Conservation (phyloP, 2,888 invertebrate genomes). For the Drosophila fulvimacula region DNA sequence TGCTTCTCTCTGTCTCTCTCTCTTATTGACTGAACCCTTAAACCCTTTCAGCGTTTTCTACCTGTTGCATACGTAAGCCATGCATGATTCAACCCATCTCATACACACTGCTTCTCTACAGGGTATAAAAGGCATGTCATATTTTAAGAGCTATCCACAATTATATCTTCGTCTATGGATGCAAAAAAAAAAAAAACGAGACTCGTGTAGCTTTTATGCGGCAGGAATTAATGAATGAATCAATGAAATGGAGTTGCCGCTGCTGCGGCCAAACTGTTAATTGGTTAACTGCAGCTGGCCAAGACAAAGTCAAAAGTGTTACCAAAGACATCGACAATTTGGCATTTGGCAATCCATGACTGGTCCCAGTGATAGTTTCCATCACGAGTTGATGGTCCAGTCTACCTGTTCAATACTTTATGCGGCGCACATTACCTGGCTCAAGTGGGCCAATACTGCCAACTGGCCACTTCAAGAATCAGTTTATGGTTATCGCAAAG, state of each 20-base stretch:
- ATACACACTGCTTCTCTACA: background rate
- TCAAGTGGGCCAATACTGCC: slow-evolving; percentile 17
- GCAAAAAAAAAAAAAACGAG: slow-evolving; percentile 8
- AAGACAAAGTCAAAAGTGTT: slow-evolving; percentile 49
- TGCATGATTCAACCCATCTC: background rate
- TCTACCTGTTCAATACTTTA: background rate
- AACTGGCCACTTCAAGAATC: background rate
- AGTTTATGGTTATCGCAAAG: background rate
- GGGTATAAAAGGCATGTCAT: slow-evolving; percentile 3
- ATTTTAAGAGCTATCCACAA: background rate
- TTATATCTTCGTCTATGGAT: background rate
- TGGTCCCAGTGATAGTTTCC: slow-evolving; percentile 31
- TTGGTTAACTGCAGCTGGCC: slow-evolving; percentile 30
- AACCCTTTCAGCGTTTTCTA: background rate
- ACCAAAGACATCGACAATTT: slow-evolving; percentile 36
- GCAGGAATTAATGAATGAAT: slow-evolving; percentile 63
- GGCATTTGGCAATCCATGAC: slow-evolving; percentile 42
- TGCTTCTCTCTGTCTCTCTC: no score
- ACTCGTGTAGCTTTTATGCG: slow-evolving; percentile 24
- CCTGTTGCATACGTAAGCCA: background rate
- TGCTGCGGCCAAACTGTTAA: slow-evolving; percentile 27
- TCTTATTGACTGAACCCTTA: background rate
- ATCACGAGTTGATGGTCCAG: slow-evolving; percentile 36
- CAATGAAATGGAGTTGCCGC: slow-evolving; percentile 41
- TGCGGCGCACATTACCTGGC: background rate